Conservation (phyloP, 2,797 vertebrate species). For the Remorina albescens region DNA sequence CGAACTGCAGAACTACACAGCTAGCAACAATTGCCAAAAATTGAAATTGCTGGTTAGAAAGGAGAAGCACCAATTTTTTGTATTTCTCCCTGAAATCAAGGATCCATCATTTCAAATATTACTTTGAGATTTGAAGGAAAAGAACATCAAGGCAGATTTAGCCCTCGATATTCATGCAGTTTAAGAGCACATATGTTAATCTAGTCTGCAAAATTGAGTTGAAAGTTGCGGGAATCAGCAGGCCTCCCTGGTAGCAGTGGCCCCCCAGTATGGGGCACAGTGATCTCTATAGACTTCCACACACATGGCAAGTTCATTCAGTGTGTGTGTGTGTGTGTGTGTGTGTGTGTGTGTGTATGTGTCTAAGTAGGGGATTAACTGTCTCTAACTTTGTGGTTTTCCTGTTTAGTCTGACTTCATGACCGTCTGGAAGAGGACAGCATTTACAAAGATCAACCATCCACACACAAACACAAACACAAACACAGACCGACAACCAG, state of each 20-base stretch:
- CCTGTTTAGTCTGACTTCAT: constrained; percentile 82
- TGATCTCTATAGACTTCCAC: constrained; percentile 32
- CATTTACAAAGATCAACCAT: constrained; percentile 39
- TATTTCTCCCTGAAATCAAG: not conserved
- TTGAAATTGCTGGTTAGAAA: not conserved
- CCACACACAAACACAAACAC: constrained; percentile 19
- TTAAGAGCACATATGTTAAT: not conserved
- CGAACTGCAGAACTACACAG: not conserved
- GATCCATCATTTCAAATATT: not conserved
- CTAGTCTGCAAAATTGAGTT: constrained; percentile 45
- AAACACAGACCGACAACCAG: not conserved
- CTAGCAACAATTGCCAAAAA: not conserved
- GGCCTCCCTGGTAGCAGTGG: constrained; percentile 29
- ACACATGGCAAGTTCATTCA: constrained; percentile 36
- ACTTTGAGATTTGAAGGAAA: not conserved
- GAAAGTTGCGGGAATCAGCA: constrained; percentile 8
- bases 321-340: constrained; percentile 42
- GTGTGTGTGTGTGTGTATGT: constrained; percentile 14
- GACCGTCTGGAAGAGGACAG: constrained; percentile 72
- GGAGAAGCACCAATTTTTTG: not conserved
- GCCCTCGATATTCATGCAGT: not conserved
- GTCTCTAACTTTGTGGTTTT: constrained; percentile 71
- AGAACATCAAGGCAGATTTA: not conserved
- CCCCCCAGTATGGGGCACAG: constrained; percentile 15
- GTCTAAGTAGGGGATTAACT: constrained; percentile 61